Evolutionary conservation across 1,140 invertebrate genomes (phyloP), one percentile per base, ranked within the genome.

Genomic region (Phymastichus coffea): DNA sequence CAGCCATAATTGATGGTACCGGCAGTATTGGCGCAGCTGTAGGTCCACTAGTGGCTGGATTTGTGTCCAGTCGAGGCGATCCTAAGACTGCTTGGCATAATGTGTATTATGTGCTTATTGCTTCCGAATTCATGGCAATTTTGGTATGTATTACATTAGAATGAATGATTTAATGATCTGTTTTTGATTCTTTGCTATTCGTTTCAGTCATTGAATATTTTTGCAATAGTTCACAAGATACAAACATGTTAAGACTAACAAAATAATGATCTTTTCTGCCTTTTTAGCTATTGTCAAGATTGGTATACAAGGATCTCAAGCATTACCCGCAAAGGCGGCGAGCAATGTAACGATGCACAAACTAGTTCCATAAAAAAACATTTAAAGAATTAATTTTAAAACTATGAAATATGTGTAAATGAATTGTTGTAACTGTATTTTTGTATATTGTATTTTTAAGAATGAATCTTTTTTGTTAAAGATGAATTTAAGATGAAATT

Each of bases 1-100:
- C 95, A 12, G 93, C 95, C 9, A 97, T 98, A 65, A 97, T 98
- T 53, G 96, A 98, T 80, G 95, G 95, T 30, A 98, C 94, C 4
- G 95, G 95, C 1, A 95, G 93, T 48, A 88, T 96, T 55, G 92
- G 93, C 51, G 94, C 95, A 49, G 94, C 94, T 0, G 82, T 97
- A 43, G 95, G 95, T 2, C 95, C 95, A 0, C 77, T 96, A 55
- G 68, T 97, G 35, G 93, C 94, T 3, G 94, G 94, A n/a, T 77
- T 94, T 8, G 87, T 97, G 10, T 85, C 85, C 1, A 72, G 68
- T 20, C 78, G 77, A 40, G 73, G 78, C 22, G 14, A 48, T 19
- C 33, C 41, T 1, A 54, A 60, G 7, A 25, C 19, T 6, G 87
- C 88, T 12, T 97, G 94, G 95, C 80, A 90, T 33, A 84, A 89